Evolutionary conservation across 2,888 invertebrate genomes (phyloP).

Genomic region (Abrostola tripartita): DNA sequence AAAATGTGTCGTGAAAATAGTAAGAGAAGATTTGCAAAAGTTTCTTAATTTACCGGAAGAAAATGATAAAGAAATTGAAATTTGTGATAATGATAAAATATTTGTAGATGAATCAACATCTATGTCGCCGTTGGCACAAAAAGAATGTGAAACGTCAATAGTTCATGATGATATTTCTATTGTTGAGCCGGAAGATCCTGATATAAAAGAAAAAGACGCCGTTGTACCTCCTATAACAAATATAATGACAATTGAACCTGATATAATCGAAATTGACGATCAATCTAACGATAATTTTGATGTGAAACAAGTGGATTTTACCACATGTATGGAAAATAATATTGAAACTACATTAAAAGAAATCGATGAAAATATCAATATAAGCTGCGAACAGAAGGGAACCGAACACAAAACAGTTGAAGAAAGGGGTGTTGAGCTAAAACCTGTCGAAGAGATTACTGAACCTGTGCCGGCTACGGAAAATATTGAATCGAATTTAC

Average conservation of each 20-base stretch:
- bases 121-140: not conserved
- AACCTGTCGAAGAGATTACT: not conserved
- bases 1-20: conserved; percentile 69
- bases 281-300: conserved; percentile 67
- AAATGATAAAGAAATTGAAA: not conserved
- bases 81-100: not conserved
- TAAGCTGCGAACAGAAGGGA: no score
- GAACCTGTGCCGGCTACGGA: conserved; percentile 21
- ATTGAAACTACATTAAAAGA: conserved; percentile 14
- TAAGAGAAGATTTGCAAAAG: conserved; percentile 44
- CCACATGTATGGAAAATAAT: conserved; percentile 15
- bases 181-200: not conserved
- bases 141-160: conserved; percentile 1
- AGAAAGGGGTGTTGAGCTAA: not conserved
- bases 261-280: conserved; percentile 72
- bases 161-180: not conserved
- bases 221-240: not conserved
- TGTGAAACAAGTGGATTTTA: not conserved
- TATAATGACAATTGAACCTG: conserved; percentile 17
- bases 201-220: not conserved
- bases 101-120: not conserved
- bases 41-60: not conserved
- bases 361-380: conserved; percentile 1
- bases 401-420: not conserved
- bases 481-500: conserved; percentile 60